Evolutionary conservation across 2,113 vertebrate genomes (phyloP).

Genomic region (Pseudorhombus dupliciocellatus): DNA sequence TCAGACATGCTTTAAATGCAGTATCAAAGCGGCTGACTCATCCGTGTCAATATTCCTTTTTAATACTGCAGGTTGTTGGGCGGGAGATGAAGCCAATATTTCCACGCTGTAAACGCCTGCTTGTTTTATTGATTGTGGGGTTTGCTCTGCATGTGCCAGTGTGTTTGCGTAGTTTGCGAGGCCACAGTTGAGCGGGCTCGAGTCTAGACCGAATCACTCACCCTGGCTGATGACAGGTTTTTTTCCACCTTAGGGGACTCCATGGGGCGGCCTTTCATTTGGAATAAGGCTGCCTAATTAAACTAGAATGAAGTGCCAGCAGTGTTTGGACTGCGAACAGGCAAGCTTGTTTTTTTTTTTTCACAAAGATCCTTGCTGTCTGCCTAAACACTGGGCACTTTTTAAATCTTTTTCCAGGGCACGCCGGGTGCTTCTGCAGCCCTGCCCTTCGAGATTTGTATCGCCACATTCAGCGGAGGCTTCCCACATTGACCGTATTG

Average conservation of each 20-base stretch:
- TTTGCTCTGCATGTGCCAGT: slow-evolving; percentile 29
- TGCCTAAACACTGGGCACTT: slow-evolving; percentile 23
- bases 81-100: slow-evolving; percentile 34
- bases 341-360: slow-evolving; percentile 26
- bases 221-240: slow-evolving; percentile 21
- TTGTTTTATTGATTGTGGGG: slow-evolving; percentile 49
- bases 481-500: slow-evolving; percentile 4
- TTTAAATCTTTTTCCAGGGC: slow-evolving; percentile 30
- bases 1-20: slow-evolving; percentile 30
- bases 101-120: slow-evolving; percentile 36
- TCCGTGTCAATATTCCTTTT: slow-evolving; percentile 54
- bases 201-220: slow-evolving; percentile 55
- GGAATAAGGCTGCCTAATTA: slow-evolving; percentile 52
- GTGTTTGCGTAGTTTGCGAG: slow-evolving; percentile 27
- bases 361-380: slow-evolving; percentile 21
- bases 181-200: slow-evolving; percentile 29
- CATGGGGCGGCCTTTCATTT: slow-evolving; percentile 55
- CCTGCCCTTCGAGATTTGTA: slow-evolving; percentile 14
- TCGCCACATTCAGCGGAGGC: slow-evolving; percentile 16
- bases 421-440: slow-evolving; percentile 5
- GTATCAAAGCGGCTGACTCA: slow-evolving; percentile 50
- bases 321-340: slow-evolving; percentile 40
- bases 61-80: slow-evolving; percentile 10
- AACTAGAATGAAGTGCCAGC: slow-evolving; percentile 51
- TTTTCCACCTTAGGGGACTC: slow-evolving; percentile 50